Base-by-base conservation (phyloP, 2,888 invertebrate species). In the Mimachlamys varia region DNA sequence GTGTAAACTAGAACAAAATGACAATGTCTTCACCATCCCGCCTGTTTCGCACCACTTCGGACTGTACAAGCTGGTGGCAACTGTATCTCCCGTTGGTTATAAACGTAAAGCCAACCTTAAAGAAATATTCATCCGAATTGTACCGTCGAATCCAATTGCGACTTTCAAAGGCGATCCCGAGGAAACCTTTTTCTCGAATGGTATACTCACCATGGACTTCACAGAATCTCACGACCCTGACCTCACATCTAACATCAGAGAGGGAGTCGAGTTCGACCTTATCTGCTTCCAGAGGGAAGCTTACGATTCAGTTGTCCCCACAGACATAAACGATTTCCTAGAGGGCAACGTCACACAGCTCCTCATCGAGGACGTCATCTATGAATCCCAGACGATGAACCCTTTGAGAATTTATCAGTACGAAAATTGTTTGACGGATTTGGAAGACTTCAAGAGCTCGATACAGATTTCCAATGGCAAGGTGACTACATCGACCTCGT, bases 171-270 rank as follows among this genome's bases (percentile, higher is more conserved):
- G 94, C 0, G 94, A 94, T n/a, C 92, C 93, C 12, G 94, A 94
- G 33, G 92, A 93, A 76, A 92, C 93, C 5, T 94, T 94, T 92
- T 93, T 95, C 89, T 92, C 95, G 90, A 95, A 95, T 89, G 95
- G 93, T 3, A 95, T 93, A 13, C 94, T 95, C 37, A 94, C 94
- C 89, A 92, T 95, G 58, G 94, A 95, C 90, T 93, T 95, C 89
- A 92, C 93, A 13, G 91, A 89, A n/a, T 95, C 95, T 4, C 90
- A 93, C 27, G 95, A 96, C 90, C 96, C 96, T 0, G 96, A 96
- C 92, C 92, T 95, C 38, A 50, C 87, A 0, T 87, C 88, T 15
- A 91, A 94, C 62, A 95, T 94, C 62, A 93, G 94, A 49, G 94
- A 95, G 17, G 96, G 95, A 17, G 92, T 96, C 55, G 91, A 92